These are phyloP conservation scores for Grus americana DNA, from an alignment of 2,113 vertebrate genomes.

Conservation along the genomic window DNA sequence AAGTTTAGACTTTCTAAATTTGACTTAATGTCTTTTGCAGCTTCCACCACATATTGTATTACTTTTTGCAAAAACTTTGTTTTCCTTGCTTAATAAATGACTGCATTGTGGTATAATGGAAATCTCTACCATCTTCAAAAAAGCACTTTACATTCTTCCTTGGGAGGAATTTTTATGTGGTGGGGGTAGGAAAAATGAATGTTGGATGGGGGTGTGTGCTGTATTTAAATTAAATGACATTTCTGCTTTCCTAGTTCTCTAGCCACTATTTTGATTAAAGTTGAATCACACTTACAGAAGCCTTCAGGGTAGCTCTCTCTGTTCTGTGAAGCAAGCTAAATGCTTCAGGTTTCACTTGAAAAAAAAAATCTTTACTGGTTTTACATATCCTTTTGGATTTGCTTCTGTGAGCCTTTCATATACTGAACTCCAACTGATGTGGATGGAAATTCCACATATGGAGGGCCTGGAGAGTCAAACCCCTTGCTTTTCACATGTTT, in stretches of 20 bases:
- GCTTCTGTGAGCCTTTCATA: background rate
- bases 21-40: conserved; percentile 71
- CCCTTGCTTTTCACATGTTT: background rate
- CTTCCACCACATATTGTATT: conserved; percentile 28
- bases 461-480: background rate
- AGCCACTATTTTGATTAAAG: conserved; percentile 55
- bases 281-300: conserved; percentile 48
- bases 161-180: background rate
- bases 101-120: background rate
- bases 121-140: background rate
- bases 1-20: conserved; percentile 67
- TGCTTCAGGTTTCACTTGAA: conserved; percentile 47
- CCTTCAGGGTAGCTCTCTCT: background rate
- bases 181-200: background rate
- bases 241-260: conserved; percentile 30
- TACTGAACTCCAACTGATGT: conserved; percentile 5
- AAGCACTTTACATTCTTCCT: background rate
- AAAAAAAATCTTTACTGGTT: background rate
- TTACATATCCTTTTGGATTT: conserved; percentile 12
- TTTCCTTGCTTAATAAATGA: conserved; percentile 62
- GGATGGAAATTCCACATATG: conserved; percentile 34
- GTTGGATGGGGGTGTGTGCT: background rate
- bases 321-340: conserved; percentile 43
- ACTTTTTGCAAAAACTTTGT: conserved; percentile 47
- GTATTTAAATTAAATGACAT: background rate